Base-by-base conservation (phyloP, 64 coral and sea anemone genomes). In the Porites lutea region DNA sequence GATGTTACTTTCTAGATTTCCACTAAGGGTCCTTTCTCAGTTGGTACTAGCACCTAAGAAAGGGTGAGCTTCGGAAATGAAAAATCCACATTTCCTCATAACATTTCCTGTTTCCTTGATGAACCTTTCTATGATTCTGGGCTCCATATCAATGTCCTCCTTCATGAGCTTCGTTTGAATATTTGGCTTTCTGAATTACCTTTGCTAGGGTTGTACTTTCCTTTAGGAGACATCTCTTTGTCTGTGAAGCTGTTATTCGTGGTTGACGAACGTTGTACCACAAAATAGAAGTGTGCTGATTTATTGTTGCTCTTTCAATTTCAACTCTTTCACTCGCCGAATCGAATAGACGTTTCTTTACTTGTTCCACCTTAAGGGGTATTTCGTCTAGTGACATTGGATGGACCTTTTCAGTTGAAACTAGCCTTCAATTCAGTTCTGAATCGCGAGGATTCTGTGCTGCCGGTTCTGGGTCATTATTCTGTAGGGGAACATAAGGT, bases 171-270 rank as follows among this genome's bases (percentile, higher is more conserved):
- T 74, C 55, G 89, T 88, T 76, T n/a, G 44, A 51, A 88, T 43
- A 37, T 50, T 21, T 22, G 52, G 47, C 16, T 86, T 88, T 48
- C 92, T 92, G 27, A 52, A 8, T 89, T 52, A 12, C 90, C 90
- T 63, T 96, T 96, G 18, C 71, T 92, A 3, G 90, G 90, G 20
- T 86, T 96, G n/a, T 85, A 92, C 22, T 46, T 76, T 21, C 54
- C n/a, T 45, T 45, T 96, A 86, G 5, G 0, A 92, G 13, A 53
- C 86, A 83, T 62, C 90, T 65, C 65, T 96, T 96, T 44, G 18
- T 22, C 52, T 96, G 71, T 92, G 95, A 96, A 44, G 95, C 85
- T 77, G 90, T 96, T 62, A 92, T 96, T 86, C 95, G 65, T 22
- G 57, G 84, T 52, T 87, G 45, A 44, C 88, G 74, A 64, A 91